Conservation (phyloP, 2,888 invertebrate genomes). For the Synanthedon formicaeformis region DNA sequence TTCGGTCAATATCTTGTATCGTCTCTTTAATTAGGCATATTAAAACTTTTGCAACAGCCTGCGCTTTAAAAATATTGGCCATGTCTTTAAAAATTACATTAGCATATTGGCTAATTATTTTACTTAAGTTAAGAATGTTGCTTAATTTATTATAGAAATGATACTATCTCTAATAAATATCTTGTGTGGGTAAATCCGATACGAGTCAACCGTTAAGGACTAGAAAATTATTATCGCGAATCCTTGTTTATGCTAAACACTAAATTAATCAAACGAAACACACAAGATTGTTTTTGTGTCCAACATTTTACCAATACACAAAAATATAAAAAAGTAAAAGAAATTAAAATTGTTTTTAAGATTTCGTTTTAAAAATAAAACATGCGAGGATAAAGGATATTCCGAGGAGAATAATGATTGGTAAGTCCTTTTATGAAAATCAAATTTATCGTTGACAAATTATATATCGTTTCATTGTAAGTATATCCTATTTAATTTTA, state of each 20-base stretch:
- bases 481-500: no score
- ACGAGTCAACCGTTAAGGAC: neutral
- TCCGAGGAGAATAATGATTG: no score
- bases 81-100: no score
- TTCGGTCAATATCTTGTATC: neutral
- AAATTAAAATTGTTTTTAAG: no score
- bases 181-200: neutral
- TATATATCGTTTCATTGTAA: no score
- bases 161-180: neutral
- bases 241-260: slow-evolving; percentile 12
- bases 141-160: neutral
- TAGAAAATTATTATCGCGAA: neutral
- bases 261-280: slow-evolving; percentile 18
- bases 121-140: neutral
- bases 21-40: neutral
- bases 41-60: neutral
- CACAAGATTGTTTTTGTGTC: slow-evolving; percentile 12
- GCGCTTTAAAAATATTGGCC: no score
- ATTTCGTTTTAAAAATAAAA: no score
- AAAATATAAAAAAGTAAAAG: no score
- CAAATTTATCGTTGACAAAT: no score
- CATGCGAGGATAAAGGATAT: no score
- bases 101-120: no score
- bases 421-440: no score
- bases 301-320: slow-evolving; percentile 1